Conservation (phyloP, 2,797 vertebrate species). For the Pangasius macronema region DNA sequence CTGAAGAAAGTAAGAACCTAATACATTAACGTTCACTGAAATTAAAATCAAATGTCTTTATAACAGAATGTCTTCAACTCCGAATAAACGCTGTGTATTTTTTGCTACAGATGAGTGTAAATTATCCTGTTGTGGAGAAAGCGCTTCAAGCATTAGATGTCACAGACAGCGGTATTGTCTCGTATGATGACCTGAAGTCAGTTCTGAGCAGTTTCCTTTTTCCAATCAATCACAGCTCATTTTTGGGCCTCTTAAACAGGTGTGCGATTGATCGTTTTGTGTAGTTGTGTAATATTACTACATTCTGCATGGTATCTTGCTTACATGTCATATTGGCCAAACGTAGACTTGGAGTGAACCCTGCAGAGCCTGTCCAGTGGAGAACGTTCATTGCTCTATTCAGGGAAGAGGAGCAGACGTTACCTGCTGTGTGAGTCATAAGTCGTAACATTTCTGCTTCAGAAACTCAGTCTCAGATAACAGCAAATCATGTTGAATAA, state of each 20-base stretch:
- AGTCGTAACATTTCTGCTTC: neutral
- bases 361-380: constrained; percentile 66
- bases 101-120: constrained; percentile 63
- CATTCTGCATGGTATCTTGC: neutral
- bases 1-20: constrained; percentile 66
- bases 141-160: constrained; percentile 72
- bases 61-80: neutral
- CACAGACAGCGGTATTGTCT: constrained; percentile 67
- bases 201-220: constrained; percentile 75
- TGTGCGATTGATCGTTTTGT: constrained; percentile 47
- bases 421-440: constrained; percentile 42
- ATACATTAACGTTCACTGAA: neutral
- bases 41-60: neutral
- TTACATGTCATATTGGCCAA: constrained; percentile 21
- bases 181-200: constrained; percentile 74
- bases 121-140: constrained; percentile 66
- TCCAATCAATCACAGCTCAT: constrained; percentile 68
- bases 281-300: neutral
- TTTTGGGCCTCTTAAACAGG: constrained; percentile 76
- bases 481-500: neutral
- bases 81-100: neutral
- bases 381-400: constrained; percentile 71
- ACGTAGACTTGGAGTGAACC: constrained; percentile 67
- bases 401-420: constrained; percentile 31
- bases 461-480: neutral